Conservation (phyloP, 1,140 invertebrate genomes). For the Saccostrea cuccullata region DNA sequence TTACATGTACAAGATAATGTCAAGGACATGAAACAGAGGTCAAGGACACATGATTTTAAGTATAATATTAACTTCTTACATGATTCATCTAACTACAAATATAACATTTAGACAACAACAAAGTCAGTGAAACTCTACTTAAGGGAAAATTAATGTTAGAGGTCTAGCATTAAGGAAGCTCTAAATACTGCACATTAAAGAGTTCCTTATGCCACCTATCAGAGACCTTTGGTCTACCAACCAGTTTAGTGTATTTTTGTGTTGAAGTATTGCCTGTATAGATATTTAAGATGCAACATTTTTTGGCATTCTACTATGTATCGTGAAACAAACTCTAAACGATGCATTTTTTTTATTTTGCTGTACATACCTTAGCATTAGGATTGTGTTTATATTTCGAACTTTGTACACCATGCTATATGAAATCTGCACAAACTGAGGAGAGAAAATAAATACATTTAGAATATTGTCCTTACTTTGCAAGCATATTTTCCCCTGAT, state of each 20-base stretch:
- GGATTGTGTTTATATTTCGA: neutral
- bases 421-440: neutral
- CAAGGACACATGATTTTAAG: neutral
- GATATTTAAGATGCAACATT: neutral
- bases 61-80: neutral
- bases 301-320: neutral
- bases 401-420: neutral
- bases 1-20: conserved; percentile 2
- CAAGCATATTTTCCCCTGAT: no score
- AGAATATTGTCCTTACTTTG: no score
- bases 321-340: neutral
- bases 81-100: neutral
- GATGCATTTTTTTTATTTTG: neutral
- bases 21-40: neutral
- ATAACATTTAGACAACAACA: no score
- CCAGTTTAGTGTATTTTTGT: no score
- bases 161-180: no score
- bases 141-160: no score
- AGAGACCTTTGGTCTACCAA: no score
- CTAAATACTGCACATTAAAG: no score
- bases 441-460: no score
- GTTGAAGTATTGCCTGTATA: no score
- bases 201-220: no score
- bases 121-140: no score
- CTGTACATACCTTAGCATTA: neutral